phyloP scores from a whole-genome alignment of 92 coral and sea anemone genomes.

The Epizoanthus fatuus region DNA sequence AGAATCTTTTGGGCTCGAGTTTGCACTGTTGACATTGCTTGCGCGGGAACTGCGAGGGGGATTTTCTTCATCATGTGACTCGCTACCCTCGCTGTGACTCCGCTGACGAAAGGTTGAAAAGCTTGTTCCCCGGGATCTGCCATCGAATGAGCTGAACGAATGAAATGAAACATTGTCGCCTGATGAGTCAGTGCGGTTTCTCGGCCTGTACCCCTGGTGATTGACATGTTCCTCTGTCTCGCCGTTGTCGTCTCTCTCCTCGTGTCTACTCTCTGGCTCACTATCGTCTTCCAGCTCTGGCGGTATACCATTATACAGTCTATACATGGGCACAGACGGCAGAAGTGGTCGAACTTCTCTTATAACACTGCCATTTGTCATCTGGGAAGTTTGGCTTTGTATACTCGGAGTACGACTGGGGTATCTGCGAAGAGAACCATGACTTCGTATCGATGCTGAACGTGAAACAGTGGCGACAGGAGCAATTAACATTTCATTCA shows the following conservation, averaged over 20 bases:
- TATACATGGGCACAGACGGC: slow-evolving; percentile 39
- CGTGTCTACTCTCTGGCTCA: slow-evolving; percentile 7
- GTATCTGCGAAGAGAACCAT: slow-evolving; percentile 58
- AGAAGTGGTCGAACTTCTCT: slow-evolving; percentile 29
- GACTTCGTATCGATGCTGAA: slow-evolving; percentile 35
- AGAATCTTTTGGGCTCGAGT: neutral
- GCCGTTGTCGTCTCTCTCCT: neutral
- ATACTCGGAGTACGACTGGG: slow-evolving; percentile 78
- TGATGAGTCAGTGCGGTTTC: neutral
- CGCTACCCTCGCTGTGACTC: slow-evolving; percentile 3
- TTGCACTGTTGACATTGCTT: neutral
- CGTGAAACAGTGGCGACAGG: slow-evolving; percentile 24
- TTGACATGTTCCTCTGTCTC: neutral
- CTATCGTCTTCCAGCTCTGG: neutral
- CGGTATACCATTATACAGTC: neutral
- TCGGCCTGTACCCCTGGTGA: neutral
- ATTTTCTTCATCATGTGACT: neutral
- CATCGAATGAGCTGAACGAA: slow-evolving; percentile 12
- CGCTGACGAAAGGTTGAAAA: slow-evolving; percentile 40
- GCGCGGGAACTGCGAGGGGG: slow-evolving; percentile 10
- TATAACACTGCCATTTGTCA: slow-evolving; percentile 23
- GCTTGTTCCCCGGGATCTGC: neutral
- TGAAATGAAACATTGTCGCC: slow-evolving; percentile 8
- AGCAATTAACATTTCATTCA: slow-evolving; percentile 33
- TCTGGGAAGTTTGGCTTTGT: slow-evolving; percentile 68